Evolutionary conservation across 2,797 vertebrate species (phyloP).

Genomic region (Coendou prehensilis): DNA sequence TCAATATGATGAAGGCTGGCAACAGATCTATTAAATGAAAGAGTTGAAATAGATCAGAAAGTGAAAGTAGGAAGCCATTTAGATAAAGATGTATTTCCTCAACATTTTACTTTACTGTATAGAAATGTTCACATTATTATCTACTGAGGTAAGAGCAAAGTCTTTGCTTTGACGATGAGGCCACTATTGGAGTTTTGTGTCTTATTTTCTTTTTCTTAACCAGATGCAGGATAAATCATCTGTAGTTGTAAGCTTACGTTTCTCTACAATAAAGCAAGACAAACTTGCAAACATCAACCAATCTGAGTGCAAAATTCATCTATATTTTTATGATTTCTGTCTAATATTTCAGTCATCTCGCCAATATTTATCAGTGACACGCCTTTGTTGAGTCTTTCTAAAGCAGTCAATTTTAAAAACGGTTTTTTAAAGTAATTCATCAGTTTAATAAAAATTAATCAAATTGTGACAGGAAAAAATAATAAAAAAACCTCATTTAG

Average conservation of each 20-base stretch:
- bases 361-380: slow-evolving; percentile 13
- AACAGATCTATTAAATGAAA: not conserved
- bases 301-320: not conserved
- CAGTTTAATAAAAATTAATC: slow-evolving; percentile 52
- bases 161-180: not conserved
- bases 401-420: slow-evolving; percentile 34
- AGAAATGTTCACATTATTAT: not conserved
- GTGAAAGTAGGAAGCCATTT: not conserved
- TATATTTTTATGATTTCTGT: not conserved
- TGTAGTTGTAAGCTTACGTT: not conserved
- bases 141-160: not conserved
- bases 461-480: slow-evolving; percentile 26
- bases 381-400: slow-evolving; percentile 31
- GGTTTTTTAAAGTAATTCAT: slow-evolving; percentile 17
- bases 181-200: not conserved
- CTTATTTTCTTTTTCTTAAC: not conserved
- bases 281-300: not conserved
- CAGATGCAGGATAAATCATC: not conserved
- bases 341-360: not conserved
- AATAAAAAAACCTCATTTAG: not conserved
- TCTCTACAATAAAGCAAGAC: not conserved
- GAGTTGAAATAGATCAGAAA: not conserved
- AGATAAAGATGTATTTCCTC: not conserved
- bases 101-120: not conserved
- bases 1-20: not conserved